These are phyloP conservation scores for Mythimna ferrago DNA, from an alignment of 2,888 invertebrate genomes.

Conservation along the genomic window DNA sequence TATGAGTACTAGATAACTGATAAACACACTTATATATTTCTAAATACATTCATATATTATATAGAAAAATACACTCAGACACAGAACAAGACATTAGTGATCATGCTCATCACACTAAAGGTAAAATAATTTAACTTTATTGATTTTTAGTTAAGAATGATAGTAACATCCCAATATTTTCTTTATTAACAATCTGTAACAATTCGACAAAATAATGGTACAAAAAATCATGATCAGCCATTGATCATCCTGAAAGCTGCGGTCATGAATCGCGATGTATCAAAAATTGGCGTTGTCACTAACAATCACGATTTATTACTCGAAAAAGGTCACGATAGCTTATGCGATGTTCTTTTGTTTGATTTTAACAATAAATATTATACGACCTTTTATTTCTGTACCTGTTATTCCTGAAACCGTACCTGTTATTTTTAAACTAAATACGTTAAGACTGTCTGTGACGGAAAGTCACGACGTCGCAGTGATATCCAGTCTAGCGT, in stretches of 20 bases:
- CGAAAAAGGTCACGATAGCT: constrained; percentile 34
- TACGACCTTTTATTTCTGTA: constrained; percentile 24
- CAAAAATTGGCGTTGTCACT: constrained; percentile 51
- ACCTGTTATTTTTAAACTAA: constrained; percentile 40
- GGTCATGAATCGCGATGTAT: constrained; percentile 34
- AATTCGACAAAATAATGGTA: not conserved
- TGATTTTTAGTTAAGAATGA: too few relatives aligned
- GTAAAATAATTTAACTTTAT: not conserved
- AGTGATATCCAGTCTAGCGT: constrained; percentile 12
- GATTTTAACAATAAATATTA: constrained; percentile 31
- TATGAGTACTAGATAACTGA: too few relatives aligned
- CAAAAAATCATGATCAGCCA: constrained; percentile 16
- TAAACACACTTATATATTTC: too few relatives aligned
- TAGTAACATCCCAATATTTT: not conserved
- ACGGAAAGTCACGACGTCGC: not conserved
- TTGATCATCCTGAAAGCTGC: constrained; percentile 24
- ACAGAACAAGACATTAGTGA: too few relatives aligned
- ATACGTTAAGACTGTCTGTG: constrained; percentile 10
- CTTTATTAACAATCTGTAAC: not conserved
- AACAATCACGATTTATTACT: constrained; percentile 50
- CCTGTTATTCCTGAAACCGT: constrained; percentile 8
- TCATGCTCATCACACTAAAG: too few relatives aligned
- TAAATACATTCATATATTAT: too few relatives aligned
- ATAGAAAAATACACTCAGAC: too few relatives aligned
- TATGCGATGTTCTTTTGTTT: constrained; percentile 28